Percentiles rank a stretch among this genome's conserved stretches.
phyloP scores from a whole-genome alignment of 2,888 invertebrate species.

The Tenthredo distinguenda region DNA sequence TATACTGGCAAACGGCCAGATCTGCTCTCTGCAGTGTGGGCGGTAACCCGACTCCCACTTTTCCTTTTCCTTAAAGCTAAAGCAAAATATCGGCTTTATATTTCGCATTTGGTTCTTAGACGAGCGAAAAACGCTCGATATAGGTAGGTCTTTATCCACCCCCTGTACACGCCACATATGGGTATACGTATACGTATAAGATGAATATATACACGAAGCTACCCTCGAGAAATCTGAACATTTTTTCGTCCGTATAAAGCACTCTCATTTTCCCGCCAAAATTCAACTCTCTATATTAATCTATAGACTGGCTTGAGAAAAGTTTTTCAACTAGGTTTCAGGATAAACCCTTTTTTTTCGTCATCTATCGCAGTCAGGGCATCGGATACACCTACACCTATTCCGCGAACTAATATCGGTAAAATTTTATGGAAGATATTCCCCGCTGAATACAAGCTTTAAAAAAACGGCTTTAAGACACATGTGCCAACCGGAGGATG shows the following conservation, averaged over 20 bases:
- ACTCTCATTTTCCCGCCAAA: not conserved
- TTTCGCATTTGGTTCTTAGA: slow-evolving; percentile 40
- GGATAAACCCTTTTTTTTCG: not conserved
- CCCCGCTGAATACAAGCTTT: slow-evolving; percentile 11
- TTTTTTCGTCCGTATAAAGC: too few species aligned
- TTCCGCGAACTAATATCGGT: slow-evolving; percentile 12
- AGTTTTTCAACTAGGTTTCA: not conserved
- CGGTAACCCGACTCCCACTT: not conserved
- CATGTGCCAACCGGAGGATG: slow-evolving; percentile 34
- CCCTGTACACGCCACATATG: not conserved
- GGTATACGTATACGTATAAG: not conserved
- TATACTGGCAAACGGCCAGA: slow-evolving; percentile 58
- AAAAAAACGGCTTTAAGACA: slow-evolving; percentile 27
- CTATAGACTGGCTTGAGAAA: not conserved
- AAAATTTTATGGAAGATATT: slow-evolving; percentile 35
- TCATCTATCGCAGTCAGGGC: not conserved
- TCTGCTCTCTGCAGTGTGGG: slow-evolving; percentile 54
- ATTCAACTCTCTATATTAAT: not conserved
- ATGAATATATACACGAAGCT: not conserved
- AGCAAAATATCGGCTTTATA: slow-evolving; percentile 51
- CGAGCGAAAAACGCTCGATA: slow-evolving; percentile 35
- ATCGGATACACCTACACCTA: not conserved
- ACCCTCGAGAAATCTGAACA: not conserved
- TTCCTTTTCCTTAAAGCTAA: slow-evolving; percentile 43
- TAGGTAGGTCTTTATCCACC: not conserved